phyloP scores from a whole-genome alignment of 2,888 invertebrate genomes.

The Apoderus coryli region DNA sequence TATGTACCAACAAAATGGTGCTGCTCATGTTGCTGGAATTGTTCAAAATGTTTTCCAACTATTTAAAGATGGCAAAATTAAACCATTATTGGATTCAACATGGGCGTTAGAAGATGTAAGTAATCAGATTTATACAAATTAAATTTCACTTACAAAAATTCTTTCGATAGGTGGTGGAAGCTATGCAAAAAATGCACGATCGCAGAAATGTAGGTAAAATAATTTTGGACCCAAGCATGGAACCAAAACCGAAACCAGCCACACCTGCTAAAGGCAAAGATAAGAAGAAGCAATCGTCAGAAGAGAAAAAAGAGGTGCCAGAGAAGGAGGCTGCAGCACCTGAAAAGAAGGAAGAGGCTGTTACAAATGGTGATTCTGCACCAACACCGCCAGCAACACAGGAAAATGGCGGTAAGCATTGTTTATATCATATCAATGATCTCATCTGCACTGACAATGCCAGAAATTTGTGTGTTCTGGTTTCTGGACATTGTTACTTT shows the following conservation, averaged over 20 bases:
- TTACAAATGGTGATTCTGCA: constrained; percentile 39
- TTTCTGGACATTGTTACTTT: constrained; percentile 7
- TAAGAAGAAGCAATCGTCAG: constrained; percentile 53
- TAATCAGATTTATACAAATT: constrained; percentile 17
- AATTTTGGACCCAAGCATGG: constrained; percentile 64
- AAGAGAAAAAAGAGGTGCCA: constrained; percentile 35
- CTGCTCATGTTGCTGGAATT: constrained; percentile 53
- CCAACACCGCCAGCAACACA: no score
- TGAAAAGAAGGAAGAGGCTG: constrained; percentile 25
- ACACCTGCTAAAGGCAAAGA: constrained; percentile 66
- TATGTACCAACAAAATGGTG: constrained; percentile 62
- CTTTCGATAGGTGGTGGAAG: constrained; percentile 55
- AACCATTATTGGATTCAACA: constrained; percentile 69
- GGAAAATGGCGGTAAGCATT: no score
- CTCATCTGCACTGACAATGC: no score
- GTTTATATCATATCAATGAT: no score
- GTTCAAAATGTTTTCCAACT: constrained; percentile 59
- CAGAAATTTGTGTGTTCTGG: not conserved
- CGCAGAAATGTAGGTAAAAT: constrained; percentile 84
- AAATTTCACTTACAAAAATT: constrained; percentile 4
- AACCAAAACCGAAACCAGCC: constrained; percentile 66
- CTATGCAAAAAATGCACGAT: constrained; percentile 88
- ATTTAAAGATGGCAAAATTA: constrained; percentile 66
- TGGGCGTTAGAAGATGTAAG: constrained; percentile 80
- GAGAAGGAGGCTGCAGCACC: constrained; percentile 36